Evolutionary conservation across 2,113 vertebrate genomes (phyloP).

Genomic region (Pristiophorus japonicus): DNA sequence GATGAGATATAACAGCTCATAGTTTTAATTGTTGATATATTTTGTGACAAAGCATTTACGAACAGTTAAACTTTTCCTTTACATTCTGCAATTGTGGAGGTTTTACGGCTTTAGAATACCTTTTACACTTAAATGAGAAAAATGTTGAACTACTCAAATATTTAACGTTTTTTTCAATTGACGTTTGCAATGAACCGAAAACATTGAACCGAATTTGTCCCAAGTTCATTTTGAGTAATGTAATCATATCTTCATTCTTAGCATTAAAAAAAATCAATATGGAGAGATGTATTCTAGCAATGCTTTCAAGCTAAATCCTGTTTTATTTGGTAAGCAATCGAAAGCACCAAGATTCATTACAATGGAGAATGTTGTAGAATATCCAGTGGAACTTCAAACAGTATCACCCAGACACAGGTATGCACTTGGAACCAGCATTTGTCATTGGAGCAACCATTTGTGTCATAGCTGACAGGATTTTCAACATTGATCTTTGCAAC

Average conservation of each 20-base stretch:
- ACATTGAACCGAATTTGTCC: not conserved
- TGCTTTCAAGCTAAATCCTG: not conserved
- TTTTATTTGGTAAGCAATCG: not conserved
- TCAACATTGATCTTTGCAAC: not conserved
- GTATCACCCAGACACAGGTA: not conserved
- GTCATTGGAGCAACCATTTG: not conserved
- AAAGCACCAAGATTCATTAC: not conserved
- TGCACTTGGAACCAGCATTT: not conserved
- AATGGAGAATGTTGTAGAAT: slow-evolving; percentile 1
- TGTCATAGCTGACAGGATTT: not conserved
- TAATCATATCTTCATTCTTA: no score
- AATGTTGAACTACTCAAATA: not conserved
- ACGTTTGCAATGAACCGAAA: not conserved
- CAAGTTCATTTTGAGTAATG: not conserved
- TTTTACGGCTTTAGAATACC: not conserved
- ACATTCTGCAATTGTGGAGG: not conserved
- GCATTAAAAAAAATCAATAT: not conserved
- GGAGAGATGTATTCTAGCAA: not conserved
- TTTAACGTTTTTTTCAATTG: not conserved
- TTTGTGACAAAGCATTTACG: not conserved
- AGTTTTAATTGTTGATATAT: not conserved
- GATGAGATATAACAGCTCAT: not conserved
- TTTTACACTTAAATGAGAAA: not conserved
- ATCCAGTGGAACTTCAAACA: not conserved
- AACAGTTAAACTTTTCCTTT: not conserved